Percentiles rank a stretch among this genome's conserved stretches.
Evolutionary conservation across 2,113 vertebrate genomes (phyloP).

Genomic region (Hydrochoerus hydrochaeris): DNA sequence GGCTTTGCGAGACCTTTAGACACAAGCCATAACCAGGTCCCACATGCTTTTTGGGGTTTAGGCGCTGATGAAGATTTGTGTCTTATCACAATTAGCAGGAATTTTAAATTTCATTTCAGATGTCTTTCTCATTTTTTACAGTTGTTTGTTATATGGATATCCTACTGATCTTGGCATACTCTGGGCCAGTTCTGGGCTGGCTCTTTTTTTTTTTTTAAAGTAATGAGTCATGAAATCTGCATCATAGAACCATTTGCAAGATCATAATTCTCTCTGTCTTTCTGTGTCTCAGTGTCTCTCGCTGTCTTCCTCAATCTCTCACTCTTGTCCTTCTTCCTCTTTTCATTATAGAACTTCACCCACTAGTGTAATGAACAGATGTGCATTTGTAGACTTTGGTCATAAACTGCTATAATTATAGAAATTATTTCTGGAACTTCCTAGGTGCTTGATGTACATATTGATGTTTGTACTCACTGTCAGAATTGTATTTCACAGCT

Average conservation of each 20-base stretch:
- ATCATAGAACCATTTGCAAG: slow-evolving; percentile 11
- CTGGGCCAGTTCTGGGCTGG: slow-evolving; percentile 35
- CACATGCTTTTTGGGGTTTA: background rate
- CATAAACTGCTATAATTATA: background rate
- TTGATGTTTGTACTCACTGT: background rate
- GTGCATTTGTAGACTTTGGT: background rate
- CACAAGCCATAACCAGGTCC: background rate
- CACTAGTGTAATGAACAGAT: background rate
- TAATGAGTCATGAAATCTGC: slow-evolving; percentile 60
- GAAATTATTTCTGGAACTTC: background rate
- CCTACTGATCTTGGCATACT: slow-evolving; percentile 47
- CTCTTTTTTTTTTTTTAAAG: slow-evolving; percentile 48
- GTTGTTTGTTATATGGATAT: background rate
- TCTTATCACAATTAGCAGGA: background rate
- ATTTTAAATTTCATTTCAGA: slow-evolving; percentile 54
- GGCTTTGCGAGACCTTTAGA: background rate
- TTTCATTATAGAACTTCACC: background rate
- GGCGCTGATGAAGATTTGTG: background rate
- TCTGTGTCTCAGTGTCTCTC: background rate
- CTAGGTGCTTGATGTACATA: background rate
- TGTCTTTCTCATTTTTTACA: slow-evolving; percentile 56
- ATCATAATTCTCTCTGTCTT: background rate
- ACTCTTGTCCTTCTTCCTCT: no score
- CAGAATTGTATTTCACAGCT: rapidly evolving
- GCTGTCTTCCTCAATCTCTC: background rate